phyloP scores from a whole-genome alignment of 2,888 invertebrate species.

The Apeira syringaria region DNA sequence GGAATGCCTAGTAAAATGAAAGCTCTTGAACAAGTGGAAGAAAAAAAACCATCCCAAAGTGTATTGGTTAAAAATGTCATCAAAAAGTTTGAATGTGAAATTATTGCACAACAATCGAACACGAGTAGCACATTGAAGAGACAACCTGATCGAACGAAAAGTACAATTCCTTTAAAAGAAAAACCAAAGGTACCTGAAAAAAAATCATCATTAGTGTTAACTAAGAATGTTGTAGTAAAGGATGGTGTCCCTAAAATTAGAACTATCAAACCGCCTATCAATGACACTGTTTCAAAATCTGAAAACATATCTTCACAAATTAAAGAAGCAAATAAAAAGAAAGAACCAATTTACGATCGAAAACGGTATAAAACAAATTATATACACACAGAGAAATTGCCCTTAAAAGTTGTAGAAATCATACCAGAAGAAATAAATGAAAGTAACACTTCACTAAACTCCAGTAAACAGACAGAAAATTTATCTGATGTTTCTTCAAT shows the following conservation, averaged over 20 bases:
- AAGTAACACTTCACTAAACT: conserved; percentile 30
- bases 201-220: conserved; percentile 78
- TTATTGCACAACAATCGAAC: conserved; percentile 65
- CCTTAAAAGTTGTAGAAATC: conserved; percentile 71
- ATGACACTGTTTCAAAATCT: conserved; percentile 42
- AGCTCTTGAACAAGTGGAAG: conserved; percentile 37
- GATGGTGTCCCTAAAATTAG: conserved; percentile 80
- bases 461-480: conserved; percentile 22
- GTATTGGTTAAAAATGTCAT: conserved; percentile 72
- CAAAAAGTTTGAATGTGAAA: conserved; percentile 78
- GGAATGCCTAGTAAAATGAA: conserved; percentile 54
- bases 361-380: conserved; percentile 76
- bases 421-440: conserved; percentile 72
- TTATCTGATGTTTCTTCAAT: conserved; percentile 20
- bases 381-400: conserved; percentile 71
- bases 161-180: conserved; percentile 58
- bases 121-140: conserved; percentile 58
- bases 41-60: conserved; percentile 42
- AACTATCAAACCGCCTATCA: conserved; percentile 59
- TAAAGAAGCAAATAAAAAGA: conserved; percentile 48
- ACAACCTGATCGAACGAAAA: conserved; percentile 60
- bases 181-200: conserved; percentile 86
- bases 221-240: conserved; percentile 78
- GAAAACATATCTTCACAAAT: conserved; percentile 31
- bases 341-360: conserved; percentile 67